A percentile compares a stretch with the other conserved stretches of the same genome.
Evolutionary conservation across 2,797 vertebrate species (phyloP).

Genomic region (Podarcis siculus): DNA sequence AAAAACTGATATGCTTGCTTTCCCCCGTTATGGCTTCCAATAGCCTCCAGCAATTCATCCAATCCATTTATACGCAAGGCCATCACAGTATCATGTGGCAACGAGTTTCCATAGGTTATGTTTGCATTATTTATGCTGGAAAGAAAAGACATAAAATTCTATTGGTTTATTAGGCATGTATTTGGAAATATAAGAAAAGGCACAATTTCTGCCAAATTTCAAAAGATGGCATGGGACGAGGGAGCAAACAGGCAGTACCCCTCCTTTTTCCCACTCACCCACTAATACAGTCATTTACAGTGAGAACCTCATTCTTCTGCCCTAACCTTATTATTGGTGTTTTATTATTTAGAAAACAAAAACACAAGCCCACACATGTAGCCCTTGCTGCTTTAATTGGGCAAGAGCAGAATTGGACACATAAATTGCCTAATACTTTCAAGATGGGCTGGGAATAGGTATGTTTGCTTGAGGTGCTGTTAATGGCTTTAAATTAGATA

Average conservation of each 20-base stretch:
- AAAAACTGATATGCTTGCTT: background rate
- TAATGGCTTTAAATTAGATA: constrained; percentile 23
- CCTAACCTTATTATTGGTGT: background rate
- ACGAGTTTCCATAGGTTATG: background rate
- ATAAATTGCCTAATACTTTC: background rate
- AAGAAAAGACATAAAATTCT: background rate
- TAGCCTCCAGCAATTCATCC: background rate
- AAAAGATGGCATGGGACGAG: background rate
- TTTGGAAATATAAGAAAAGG: background rate
- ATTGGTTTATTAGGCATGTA: background rate
- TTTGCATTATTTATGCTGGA: background rate
- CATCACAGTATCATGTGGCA: background rate
- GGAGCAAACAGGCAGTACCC: background rate
- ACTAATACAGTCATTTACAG: background rate
- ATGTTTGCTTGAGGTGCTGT: background rate
- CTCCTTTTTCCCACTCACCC: background rate
- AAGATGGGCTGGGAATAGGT: background rate
- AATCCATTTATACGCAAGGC: too few species aligned
- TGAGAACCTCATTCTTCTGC: background rate
- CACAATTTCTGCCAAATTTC: background rate
- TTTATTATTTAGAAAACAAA: constrained; percentile 10
- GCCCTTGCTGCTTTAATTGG: background rate
- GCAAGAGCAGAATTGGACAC: background rate
- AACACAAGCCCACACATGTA: background rate
- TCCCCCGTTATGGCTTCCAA: background rate